Percentiles rank a stretch among this genome's conserved stretches.
Conservation (phyloP, 2,888 invertebrate species). For the Xestia c-nigrum region DNA sequence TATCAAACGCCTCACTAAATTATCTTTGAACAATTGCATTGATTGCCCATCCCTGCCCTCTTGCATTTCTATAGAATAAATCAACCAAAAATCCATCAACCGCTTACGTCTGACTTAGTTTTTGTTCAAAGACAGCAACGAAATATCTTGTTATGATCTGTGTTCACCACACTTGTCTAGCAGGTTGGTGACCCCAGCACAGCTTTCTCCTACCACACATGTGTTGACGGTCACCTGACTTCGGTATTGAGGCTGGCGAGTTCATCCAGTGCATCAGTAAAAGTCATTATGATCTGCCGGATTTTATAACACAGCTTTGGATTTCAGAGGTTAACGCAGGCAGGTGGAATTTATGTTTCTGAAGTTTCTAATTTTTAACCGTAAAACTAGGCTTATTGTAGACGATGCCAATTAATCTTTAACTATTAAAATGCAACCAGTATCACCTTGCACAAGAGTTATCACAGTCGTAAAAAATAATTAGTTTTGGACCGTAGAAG, state of each 20-base stretch:
- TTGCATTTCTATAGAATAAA: background rate
- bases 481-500: constrained; percentile 24
- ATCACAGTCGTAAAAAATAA: constrained; percentile 19
- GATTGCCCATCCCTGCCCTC: constrained; percentile 2
- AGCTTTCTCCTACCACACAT: constrained; percentile 42
- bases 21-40: constrained; percentile 21
- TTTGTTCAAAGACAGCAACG: background rate
- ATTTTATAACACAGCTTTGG: constrained; percentile 4
- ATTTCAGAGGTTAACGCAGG: background rate
- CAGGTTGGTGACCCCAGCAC: constrained; percentile 53
- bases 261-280: constrained; percentile 46
- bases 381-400: constrained; percentile 4
- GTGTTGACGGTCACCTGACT: constrained; percentile 42
- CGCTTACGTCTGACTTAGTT: background rate
- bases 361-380: background rate
- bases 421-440: constrained; percentile 12
- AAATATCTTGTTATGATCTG: constrained; percentile 24
- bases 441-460: constrained; percentile 20
- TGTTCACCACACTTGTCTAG: constrained; percentile 37
- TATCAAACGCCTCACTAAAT: constrained; percentile 23
- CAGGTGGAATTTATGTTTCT: background rate
- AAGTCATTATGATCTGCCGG: constrained; percentile 17
- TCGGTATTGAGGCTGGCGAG: constrained; percentile 27
- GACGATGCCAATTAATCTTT: background rate
- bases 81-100: constrained; percentile 8